These are phyloP conservation scores for Alligator sinensis DNA, from an alignment of 2,113 vertebrate genomes.

Conservation along the genomic window DNA sequence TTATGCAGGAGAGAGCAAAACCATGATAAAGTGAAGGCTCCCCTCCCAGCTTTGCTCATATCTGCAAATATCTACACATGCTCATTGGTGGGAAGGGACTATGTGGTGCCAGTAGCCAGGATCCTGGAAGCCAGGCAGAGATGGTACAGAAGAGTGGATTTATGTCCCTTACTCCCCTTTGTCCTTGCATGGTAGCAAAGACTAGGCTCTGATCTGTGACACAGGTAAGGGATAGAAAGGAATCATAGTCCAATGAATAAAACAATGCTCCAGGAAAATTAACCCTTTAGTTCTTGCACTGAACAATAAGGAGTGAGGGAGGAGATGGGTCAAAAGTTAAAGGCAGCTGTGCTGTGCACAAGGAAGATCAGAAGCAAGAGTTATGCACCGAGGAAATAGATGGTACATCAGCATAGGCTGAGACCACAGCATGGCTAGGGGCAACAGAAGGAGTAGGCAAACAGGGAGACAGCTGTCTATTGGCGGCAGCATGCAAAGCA, in stretches of 20 bases:
- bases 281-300: not conserved
- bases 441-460: rapidly evolving
- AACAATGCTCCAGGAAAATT: not conserved
- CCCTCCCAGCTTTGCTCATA: too few relatives aligned
- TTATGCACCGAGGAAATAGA: not conserved
- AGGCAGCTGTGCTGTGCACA: not conserved
- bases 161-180: not conserved
- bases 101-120: not conserved
- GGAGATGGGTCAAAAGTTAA: not conserved
- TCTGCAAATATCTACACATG: too few relatives aligned
- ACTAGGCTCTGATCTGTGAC: not conserved
- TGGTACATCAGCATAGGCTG: not conserved
- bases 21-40: too few relatives aligned
- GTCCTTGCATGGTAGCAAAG: not conserved
- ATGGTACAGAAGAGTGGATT: not conserved
- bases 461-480: not conserved
- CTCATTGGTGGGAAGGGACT: too few relatives aligned
- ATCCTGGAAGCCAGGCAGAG: not conserved
- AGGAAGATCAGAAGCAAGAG: not conserved
- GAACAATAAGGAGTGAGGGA: not conserved
- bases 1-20: too few relatives aligned
- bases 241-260: not conserved
- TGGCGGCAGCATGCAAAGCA: not conserved
- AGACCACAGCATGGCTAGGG: not conserved
- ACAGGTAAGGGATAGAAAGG: not conserved